Conservation (phyloP, 2,797 vertebrate species). For the Pangasius djambal region DNA sequence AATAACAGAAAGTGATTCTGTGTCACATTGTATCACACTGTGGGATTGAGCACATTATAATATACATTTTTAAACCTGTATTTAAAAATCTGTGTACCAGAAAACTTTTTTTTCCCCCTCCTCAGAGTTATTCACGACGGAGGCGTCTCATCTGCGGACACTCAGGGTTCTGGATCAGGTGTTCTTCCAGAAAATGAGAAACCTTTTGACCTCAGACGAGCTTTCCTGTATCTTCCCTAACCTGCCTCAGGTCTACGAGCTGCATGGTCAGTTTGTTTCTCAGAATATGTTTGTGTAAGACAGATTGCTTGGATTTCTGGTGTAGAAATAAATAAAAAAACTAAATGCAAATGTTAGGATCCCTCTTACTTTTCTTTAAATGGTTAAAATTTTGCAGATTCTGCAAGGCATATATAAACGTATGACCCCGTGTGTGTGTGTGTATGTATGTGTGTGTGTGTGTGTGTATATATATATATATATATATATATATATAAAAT, state of each 20-base stretch:
- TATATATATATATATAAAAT: too few species aligned
- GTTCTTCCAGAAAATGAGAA: constrained; percentile 88
- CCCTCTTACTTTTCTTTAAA: too few species aligned
- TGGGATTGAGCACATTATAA: not conserved
- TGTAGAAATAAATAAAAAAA: too few species aligned
- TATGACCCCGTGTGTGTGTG: too few species aligned
- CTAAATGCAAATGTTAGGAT: too few species aligned
- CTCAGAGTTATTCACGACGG: constrained; percentile 89
- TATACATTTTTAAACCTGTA: not conserved
- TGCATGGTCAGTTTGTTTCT: constrained; percentile 82
- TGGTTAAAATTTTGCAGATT: too few species aligned
- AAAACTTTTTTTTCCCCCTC: not conserved
- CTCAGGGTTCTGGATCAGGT: constrained; percentile 88
- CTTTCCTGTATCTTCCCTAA: constrained; percentile 91
- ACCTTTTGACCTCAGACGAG: constrained; percentile 82
- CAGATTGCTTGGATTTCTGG: not conserved
- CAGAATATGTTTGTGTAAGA: not conserved
- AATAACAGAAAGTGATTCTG: not conserved
- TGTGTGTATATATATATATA: too few species aligned
- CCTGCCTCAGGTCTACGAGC: constrained; percentile 85
- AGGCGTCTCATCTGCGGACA: constrained; percentile 87
- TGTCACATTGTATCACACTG: not conserved
- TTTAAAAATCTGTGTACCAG: too few species aligned
- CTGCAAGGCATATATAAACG: too few species aligned
- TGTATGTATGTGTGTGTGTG: too few species aligned